phyloP scores from a whole-genome alignment of 2,888 invertebrate genomes.

The Perizoma flavofasciatum region DNA sequence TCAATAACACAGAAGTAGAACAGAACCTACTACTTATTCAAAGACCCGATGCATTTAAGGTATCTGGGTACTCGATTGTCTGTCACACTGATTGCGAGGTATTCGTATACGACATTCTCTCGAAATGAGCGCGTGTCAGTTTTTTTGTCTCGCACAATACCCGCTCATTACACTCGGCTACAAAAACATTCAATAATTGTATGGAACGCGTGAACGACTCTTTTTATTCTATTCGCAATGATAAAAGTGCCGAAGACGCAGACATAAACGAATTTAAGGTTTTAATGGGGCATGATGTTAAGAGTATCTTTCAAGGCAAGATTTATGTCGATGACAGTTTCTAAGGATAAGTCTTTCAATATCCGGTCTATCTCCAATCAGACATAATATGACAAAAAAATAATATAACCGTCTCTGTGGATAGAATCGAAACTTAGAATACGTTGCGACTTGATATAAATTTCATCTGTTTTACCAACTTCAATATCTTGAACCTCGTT shows the following conservation, averaged over 20 bases:
- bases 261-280: constrained; percentile 8
- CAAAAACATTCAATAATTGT: constrained; percentile 52
- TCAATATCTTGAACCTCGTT: too few relatives aligned
- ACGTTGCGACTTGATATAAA: too few relatives aligned
- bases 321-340: constrained; percentile 7
- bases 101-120: constrained; percentile 18
- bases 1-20: too few relatives aligned
- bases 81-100: not conserved
- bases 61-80: too few relatives aligned
- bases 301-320: not conserved
- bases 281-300: constrained; percentile 8
- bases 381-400: too few relatives aligned
- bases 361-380: too few relatives aligned
- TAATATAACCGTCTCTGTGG: too few relatives aligned
- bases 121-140: constrained; percentile 28
- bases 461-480: too few relatives aligned
- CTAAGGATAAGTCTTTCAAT: too few relatives aligned
- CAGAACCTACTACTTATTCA: too few relatives aligned
- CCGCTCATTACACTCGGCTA: constrained; percentile 41
- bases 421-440: too few relatives aligned
- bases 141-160: constrained; percentile 42
- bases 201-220: constrained; percentile 48
- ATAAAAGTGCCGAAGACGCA: constrained; percentile 11
- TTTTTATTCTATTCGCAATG: constrained; percentile 20
- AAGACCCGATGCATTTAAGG: too few relatives aligned